Evolutionary conservation across 2,888 invertebrate genomes (phyloP), one percentile per base, ranked within the genome.

Genomic region (Germaria angustata): DNA sequence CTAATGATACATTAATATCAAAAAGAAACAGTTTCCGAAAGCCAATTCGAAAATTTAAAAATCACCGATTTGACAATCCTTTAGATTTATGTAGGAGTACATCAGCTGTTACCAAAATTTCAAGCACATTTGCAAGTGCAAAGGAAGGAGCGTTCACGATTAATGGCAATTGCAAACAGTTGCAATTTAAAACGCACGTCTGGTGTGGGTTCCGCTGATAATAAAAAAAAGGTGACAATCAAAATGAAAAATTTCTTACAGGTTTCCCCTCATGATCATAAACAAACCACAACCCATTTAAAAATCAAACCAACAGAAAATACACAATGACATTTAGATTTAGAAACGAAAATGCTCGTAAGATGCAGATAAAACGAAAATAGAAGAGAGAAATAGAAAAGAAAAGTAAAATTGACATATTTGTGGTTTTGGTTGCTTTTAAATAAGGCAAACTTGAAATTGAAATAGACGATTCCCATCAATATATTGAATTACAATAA

Each of bases 371-470:
- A n/a, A n/a, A n/a, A n/a, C n/a, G n/a, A n/a, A n/a, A n/a, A n/a
- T n/a, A n/a, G 20, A 20, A 44, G 11, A 41, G n/a, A 36, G 8
- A 68, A 13, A 68, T 68, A 53, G 51, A 39, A 71, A 39, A 51
- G 61, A 51, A 63, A 77, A 63, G 63, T 78, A 63, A 78, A 57
- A 65, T 65, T 78, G 71, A 78, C 71, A 78, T 78, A 71, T 78
- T 78, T 78, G 78, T 78, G 78, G 78, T 78, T 78, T 59, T 17
- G 22, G 20, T 69, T 63, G 44, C 13, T 22, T 68, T n/a, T 22
- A 53, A 24, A 44, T 32, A 57, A 36, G 44, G 39, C 11, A 49
- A 68, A 51, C 6, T 66, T 36, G 36, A 65, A 75, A 66, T 57
- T 49, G 39, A 68, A 76, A 59, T 20, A 76, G 63, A 76, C 57